These are phyloP conservation scores for Eutrigla gurnardus DNA, from an alignment of 2,797 vertebrate genomes.

Conservation along the genomic window DNA sequence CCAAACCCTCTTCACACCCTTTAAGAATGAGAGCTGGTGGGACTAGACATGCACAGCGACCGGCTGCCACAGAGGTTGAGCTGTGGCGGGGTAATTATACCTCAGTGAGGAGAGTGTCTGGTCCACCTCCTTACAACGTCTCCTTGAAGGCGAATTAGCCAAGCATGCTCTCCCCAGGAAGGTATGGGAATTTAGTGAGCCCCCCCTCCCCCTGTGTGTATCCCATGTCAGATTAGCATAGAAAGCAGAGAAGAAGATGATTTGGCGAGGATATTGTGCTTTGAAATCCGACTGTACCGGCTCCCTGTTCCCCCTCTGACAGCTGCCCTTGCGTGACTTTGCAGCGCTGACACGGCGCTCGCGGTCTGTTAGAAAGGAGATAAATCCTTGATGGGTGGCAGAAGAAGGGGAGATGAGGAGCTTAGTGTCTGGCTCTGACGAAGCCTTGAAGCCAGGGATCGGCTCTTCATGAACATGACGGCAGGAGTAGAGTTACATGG, in stretches of 20 bases:
- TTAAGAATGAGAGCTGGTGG: constrained; percentile 29
- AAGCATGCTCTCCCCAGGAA: constrained; percentile 22
- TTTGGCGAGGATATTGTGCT: constrained; percentile 65
- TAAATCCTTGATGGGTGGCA: constrained; percentile 70
- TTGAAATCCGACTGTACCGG: constrained; percentile 64
- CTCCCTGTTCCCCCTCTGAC: constrained; percentile 57
- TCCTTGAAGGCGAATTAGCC: constrained; percentile 51
- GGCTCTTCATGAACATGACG: constrained; percentile 60
- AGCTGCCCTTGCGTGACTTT: constrained; percentile 75
- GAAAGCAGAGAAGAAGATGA: constrained; percentile 55
- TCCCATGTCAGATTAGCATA: constrained; percentile 75
- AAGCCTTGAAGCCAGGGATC: constrained; percentile 51
- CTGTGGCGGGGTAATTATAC: constrained; percentile 61
- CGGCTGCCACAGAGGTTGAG: constrained; percentile 51
- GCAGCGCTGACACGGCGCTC: constrained; percentile 55
- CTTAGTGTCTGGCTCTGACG: constrained; percentile 65
- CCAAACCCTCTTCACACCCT: constrained; percentile 13
- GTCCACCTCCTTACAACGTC: constrained; percentile 44
- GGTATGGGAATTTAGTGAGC: constrained; percentile 24
- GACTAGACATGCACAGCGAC: constrained; percentile 21
- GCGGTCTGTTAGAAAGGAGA: constrained; percentile 69
- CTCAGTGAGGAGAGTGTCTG: constrained; percentile 57
- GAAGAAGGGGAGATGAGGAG: constrained; percentile 62
- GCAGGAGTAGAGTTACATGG: constrained; percentile 59
- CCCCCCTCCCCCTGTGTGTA: constrained; percentile 20